Conservation (phyloP, 2,113 vertebrate genomes). For the Tachysurus vachellii region DNA sequence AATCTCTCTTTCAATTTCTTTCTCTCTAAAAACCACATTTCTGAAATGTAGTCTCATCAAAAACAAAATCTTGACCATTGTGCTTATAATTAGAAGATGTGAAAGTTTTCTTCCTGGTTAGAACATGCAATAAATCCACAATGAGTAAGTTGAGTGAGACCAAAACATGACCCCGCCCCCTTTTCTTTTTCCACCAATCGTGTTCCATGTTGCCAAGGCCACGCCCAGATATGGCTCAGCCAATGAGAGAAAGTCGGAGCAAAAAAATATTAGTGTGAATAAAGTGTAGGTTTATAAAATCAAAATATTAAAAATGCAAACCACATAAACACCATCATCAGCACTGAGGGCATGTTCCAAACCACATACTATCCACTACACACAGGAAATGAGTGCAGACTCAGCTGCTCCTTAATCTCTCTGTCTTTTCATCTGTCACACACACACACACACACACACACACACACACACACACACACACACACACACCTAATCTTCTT, state of each 20-base stretch:
- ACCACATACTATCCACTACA: neutral
- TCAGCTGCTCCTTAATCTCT: constrained; percentile 30
- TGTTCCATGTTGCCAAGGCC: neutral
- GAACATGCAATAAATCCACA: neutral
- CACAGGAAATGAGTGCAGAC: constrained; percentile 23
- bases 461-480: constrained; percentile 23
- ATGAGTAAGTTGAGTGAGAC: neutral
- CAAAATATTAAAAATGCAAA: neutral
- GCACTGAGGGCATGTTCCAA: neutral
- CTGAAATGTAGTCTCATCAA: neutral
- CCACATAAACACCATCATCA: neutral
- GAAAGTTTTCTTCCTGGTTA: neutral
- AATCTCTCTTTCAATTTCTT: neutral
- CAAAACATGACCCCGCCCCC: neutral
- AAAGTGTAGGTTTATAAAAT: neutral
- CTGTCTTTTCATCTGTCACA: constrained; percentile 1
- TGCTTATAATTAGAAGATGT: neutral
- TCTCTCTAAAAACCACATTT: neutral
- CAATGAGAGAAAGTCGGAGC: neutral
- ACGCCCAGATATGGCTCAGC: neutral
- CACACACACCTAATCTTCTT: constrained; percentile 18
- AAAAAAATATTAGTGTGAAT: neutral
- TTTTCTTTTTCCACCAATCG: neutral
- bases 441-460: constrained; percentile 17
- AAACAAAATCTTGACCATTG: neutral